Evolutionary conservation across 2,888 invertebrate species (phyloP).

Genomic region (Caenorhabditis virilis): DNA sequence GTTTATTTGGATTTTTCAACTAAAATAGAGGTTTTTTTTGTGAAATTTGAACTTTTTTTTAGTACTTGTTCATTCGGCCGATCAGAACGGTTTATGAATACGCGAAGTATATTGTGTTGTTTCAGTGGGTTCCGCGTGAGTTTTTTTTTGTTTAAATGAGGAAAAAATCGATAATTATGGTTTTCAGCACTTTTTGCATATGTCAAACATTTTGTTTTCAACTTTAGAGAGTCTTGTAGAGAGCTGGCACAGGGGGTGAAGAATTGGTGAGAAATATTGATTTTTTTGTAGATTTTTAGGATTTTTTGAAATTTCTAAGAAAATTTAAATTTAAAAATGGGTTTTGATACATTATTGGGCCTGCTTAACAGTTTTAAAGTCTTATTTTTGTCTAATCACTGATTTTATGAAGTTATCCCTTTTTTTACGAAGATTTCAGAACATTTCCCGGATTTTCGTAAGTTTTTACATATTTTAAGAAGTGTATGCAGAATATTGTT

Average conservation of each 20-base stretch:
- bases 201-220: constrained; percentile 31
- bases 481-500: too few species aligned
- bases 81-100: constrained; percentile 47
- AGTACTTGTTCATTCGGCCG: constrained; percentile 49
- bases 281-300: constrained; percentile 7
- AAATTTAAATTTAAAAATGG: too few species aligned
- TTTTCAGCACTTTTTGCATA: constrained; percentile 28
- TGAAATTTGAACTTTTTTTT: constrained; percentile 3
- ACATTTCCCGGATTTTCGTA: too few species aligned
- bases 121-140: constrained; percentile 63
- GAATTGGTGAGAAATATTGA: constrained; percentile 12
- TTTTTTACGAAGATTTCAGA: too few species aligned
- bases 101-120: constrained; percentile 57
- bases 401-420: too few species aligned
- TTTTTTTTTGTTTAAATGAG: neutral
- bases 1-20: too few species aligned
- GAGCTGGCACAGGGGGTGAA: constrained; percentile 18
- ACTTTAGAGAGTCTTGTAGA: constrained; percentile 24
- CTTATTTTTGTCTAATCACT: too few species aligned
- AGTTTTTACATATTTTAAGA: too few species aligned
- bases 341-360: too few species aligned
- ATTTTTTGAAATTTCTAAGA: constrained; percentile 7
- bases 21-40: too few species aligned
- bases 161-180: constrained; percentile 1
- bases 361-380: too few species aligned